Evolutionary conservation across 2,888 invertebrate species (phyloP), one percentile per base, ranked within the genome.

Genomic region (Cerceris rybyensis): DNA sequence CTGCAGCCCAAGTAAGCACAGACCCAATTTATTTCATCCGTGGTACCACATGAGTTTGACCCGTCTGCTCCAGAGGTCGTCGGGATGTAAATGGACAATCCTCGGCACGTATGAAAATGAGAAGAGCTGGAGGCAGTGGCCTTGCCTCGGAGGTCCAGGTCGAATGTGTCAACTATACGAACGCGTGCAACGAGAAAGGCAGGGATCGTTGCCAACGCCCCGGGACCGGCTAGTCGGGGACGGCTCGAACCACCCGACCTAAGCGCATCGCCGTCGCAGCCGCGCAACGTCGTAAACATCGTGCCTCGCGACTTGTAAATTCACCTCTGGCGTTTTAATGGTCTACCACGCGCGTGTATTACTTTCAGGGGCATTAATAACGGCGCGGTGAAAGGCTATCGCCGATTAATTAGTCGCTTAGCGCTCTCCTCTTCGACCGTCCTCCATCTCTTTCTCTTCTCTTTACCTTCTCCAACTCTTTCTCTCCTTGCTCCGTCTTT

Each of bases 321-420:
- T 88, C 87, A 87, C 87, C 86, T 87, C 83, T 91, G 91, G 91
- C 91, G 90, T 91, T 91, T 92, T 92, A 92, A 92, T 89, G 91
- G 90, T 84, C 88, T 86, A 84, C 84, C 82, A 83, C 82, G 88
- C 86, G 87, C 88, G 88, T 90, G 91, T 91, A 91, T 91, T 92
- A 90, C 88, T 91, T 90, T 87, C 92, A 88, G 85, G 80, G 86
- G 86, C 91, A 91, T 92, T 92, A 91, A 91, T 92, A 92, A 92
- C 90, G 88, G 87, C 86, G 82, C 80, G 82, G 84, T 86, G 89
- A 88, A 89, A 89, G 88, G 88, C 88, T 87, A 90, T 90, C 88
- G 87, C 82, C 90, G 87, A 90, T 90, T 90, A 90, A 90, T 90
- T 90, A 90, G 87, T 88, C 88, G 87, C 88, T 86, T 86, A 80